Base-by-base conservation (phyloP, 2,113 vertebrate species). In the Ranitomeya variabilis region DNA sequence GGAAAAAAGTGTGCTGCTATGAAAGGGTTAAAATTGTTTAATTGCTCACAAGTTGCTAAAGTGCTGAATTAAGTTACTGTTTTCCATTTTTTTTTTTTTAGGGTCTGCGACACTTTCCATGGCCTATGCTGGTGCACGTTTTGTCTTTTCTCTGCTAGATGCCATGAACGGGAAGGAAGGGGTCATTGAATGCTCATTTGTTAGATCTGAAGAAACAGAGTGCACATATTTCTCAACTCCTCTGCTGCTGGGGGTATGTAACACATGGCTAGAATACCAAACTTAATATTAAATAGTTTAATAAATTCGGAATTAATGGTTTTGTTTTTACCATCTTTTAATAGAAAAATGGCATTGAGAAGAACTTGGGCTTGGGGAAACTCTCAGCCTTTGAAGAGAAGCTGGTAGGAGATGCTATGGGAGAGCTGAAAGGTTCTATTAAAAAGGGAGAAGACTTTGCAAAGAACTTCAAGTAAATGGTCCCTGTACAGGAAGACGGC, bases 401-500 rank as follows among this genome's bases (percentile, higher is more conserved):
- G 94, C 96, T 99, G 94, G 93, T 99, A 15, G 94, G 95, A 0
- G 97, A 96, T 0, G 97, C 97, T 77, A 91, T 97, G 15, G 64
- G 91, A 7, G 98, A 99, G 93, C 96, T 99, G 90, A 98, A 99
- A 90, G 95, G 91, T 71, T 99, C 98, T 66, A 98, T 99, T 95
- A 99, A 98, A 95, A 99, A 99, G 91, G 98, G 98, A 83, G 98
- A 99, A 87, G 98, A 99, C 0, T 99, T 99, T 90, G 97, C 93
- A 0, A 95, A 97, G 90, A 98, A 93, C 54, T 95, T 97, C 95
- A 99, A 99, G 92, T 98, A 95, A 97, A 5, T 45, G 14, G 52
- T 8, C 23, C 26, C 18, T 26, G 0, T 4, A n/a, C 1, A 73
- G 21, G 62, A 90, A 91, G 83, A 71, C 10, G 80, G 69, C 88